Evolutionary conservation across 1,140 invertebrate genomes (phyloP).

Genomic region (Heliconius nattereri): DNA sequence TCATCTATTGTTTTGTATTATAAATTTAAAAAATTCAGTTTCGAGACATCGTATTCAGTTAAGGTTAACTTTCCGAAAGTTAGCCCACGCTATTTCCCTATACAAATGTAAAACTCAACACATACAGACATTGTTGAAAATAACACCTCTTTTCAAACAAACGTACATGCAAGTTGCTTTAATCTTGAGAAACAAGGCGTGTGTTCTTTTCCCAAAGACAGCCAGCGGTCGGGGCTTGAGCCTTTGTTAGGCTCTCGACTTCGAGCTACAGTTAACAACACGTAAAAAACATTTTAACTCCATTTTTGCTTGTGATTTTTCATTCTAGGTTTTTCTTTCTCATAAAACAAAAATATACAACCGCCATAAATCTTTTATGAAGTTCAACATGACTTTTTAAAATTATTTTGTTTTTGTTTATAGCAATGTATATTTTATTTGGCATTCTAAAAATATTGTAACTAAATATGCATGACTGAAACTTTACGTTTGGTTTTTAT

Average conservation of each 20-base stretch:
- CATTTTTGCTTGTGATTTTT: slow-evolving; percentile 50
- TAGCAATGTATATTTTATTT: slow-evolving; percentile 6
- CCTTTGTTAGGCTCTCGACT: slow-evolving; percentile 55
- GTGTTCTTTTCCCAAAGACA: slow-evolving; percentile 45
- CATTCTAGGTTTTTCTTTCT: slow-evolving; percentile 36
- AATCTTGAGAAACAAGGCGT: slow-evolving; percentile 39
- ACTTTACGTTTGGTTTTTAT: neutral
- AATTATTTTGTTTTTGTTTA: neutral
- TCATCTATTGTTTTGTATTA: too few relatives aligned
- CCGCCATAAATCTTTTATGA: slow-evolving; percentile 6
- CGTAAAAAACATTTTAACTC: slow-evolving; percentile 56
- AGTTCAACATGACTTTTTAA: neutral
- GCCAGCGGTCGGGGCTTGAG: slow-evolving; percentile 47
- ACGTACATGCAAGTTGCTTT: slow-evolving; percentile 21
- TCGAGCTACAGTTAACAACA: slow-evolving; percentile 55
- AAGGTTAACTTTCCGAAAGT: too few relatives aligned
- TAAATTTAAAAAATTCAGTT: too few relatives aligned
- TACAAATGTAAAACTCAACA: neutral
- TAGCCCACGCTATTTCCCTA: neutral
- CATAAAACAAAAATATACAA: neutral
- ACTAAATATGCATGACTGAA: neutral
- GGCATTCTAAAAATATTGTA: neutral
- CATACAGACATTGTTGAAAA: neutral
- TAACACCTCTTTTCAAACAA: slow-evolving; percentile 15
- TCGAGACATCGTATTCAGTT: too few relatives aligned